phyloP scores from a whole-genome alignment of 1,140 invertebrate genomes.

The Brachystomella parvula region DNA sequence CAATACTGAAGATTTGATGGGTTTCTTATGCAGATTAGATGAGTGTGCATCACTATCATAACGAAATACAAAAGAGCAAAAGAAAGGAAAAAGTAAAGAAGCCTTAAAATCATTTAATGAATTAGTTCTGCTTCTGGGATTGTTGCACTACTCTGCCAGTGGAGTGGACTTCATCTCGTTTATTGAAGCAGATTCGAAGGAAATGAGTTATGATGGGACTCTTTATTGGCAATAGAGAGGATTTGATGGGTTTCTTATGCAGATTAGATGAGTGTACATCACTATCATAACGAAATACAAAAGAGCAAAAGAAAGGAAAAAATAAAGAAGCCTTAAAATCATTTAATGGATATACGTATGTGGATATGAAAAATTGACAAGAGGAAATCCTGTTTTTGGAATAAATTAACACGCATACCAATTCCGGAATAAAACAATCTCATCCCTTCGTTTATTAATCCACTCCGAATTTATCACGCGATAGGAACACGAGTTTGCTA shows the following conservation, averaged over 20 bases:
- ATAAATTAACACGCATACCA: background rate
- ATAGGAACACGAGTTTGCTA: background rate
- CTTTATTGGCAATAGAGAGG: background rate
- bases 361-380: background rate
- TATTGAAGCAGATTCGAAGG: background rate
- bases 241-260: slow-evolving; percentile 6
- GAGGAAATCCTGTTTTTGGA: background rate
- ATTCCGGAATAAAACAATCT: too few relatives aligned
- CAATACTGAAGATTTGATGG: background rate
- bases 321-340: background rate
- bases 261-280: slow-evolving; percentile 1
- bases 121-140: background rate
- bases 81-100: background rate
- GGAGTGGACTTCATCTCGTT: background rate
- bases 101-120: background rate
- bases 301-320: background rate
- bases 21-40: background rate
- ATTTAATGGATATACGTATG: background rate
- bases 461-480: too few relatives aligned
- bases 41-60: background rate
- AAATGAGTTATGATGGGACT: slow-evolving; percentile 7
- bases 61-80: background rate
- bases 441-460: too few relatives aligned
- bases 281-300: too few relatives aligned
- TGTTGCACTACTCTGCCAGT: background rate